A percentile compares a stretch with the other conserved stretches of the same genome.
phyloP scores from a whole-genome alignment of 1,140 invertebrate genomes.

The Drosophila virilis region DNA sequence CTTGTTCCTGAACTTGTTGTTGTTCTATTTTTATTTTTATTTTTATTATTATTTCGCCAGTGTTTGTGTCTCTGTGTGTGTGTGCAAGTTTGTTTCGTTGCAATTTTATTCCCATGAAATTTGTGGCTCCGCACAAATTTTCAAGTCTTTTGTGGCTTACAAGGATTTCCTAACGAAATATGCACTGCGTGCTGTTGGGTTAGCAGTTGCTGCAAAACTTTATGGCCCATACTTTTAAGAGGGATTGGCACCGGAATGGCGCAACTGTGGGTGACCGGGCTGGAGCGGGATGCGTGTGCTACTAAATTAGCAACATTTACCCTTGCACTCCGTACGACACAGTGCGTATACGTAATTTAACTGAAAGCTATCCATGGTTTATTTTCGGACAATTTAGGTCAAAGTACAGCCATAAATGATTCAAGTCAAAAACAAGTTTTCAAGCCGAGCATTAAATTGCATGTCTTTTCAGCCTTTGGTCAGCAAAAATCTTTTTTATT shows the following conservation, averaged over 20 bases:
- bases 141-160: slow-evolving; percentile 81
- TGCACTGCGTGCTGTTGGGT: slow-evolving; percentile 65
- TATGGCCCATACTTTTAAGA: slow-evolving; percentile 58
- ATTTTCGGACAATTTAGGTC: slow-evolving; percentile 45
- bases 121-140: slow-evolving; percentile 76
- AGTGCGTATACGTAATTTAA: slow-evolving; percentile 71
- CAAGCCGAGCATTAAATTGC: slow-evolving; percentile 7
- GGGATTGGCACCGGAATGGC: slow-evolving; percentile 21
- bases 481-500: too few relatives aligned
- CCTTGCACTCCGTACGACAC: slow-evolving; percentile 30
- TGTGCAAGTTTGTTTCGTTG: slow-evolving; percentile 72
- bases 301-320: slow-evolving; percentile 61
- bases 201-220: slow-evolving; percentile 59
- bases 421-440: slow-evolving; percentile 10
- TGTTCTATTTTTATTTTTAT: neutral
- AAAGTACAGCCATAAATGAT: slow-evolving; percentile 28
- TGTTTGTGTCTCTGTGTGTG: slow-evolving; percentile 3
- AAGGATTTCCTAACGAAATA: slow-evolving; percentile 78
- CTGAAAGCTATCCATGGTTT: slow-evolving; percentile 42
- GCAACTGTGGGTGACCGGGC: neutral
- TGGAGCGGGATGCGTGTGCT: slow-evolving; percentile 8
- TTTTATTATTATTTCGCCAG: neutral
- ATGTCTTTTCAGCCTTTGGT: slow-evolving; percentile 1
- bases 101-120: slow-evolving; percentile 80
- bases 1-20: slow-evolving; percentile 23